Evolutionary conservation across 2,888 invertebrate genomes (phyloP).

Genomic region (Heteropelma amictum): DNA sequence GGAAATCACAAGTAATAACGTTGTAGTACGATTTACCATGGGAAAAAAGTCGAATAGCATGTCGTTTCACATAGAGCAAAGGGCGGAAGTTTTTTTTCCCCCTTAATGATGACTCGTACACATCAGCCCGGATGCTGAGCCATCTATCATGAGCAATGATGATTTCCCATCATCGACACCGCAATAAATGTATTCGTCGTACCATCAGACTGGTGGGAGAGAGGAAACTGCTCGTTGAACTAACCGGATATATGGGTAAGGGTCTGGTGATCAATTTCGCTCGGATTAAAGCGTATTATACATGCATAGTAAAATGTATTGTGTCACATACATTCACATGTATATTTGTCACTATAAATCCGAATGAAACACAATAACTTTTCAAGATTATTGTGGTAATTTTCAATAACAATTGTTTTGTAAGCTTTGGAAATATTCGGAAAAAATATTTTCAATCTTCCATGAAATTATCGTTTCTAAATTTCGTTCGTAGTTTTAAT

Average conservation of each 20-base stretch:
- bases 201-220: constrained; percentile 24
- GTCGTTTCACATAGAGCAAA: background rate
- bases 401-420: too few relatives aligned
- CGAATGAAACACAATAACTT: background rate
- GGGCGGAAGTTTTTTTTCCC: constrained; percentile 4
- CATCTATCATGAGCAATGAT: constrained; percentile 40
- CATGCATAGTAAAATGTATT: background rate
- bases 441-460: background rate
- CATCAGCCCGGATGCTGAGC: constrained; percentile 32
- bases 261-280: constrained; percentile 53
- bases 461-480: too few relatives aligned
- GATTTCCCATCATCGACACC: constrained; percentile 40
- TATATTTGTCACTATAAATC: too few relatives aligned
- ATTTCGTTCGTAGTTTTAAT: too few relatives aligned
- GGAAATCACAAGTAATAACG: too few relatives aligned
- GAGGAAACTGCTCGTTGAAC: constrained; percentile 70
- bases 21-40: background rate
- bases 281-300: constrained; percentile 20
- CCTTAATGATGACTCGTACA: constrained; percentile 8
- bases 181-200: constrained; percentile 36
- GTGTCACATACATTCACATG: background rate
- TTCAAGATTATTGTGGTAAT: too few relatives aligned
- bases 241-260: constrained; percentile 65
- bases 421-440: background rate
- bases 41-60: background rate